Percentiles rank a stretch among this genome's conserved stretches.
Evolutionary conservation across 2,797 vertebrate species (phyloP).

Genomic region (Serranus cabrilla): DNA sequence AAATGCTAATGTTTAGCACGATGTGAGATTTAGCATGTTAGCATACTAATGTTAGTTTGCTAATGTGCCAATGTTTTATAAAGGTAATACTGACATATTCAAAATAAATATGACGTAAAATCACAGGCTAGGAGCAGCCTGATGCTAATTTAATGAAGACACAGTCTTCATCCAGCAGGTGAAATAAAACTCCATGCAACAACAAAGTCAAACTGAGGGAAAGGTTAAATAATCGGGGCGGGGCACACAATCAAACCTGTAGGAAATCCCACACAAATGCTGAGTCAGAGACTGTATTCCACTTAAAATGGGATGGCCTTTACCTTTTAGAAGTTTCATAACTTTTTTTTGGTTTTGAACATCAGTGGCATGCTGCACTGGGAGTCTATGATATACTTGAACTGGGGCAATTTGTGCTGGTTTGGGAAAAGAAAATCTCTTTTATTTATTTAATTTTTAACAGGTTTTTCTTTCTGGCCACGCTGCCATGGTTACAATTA

Average conservation of each 20-base stretch:
- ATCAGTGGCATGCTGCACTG: constrained; percentile 25
- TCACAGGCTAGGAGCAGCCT: no score
- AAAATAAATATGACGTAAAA: no score
- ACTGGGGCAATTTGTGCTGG: background rate
- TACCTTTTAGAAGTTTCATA: background rate
- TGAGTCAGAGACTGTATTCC: background rate
- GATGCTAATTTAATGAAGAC: no score
- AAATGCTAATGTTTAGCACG: constrained; percentile 1
- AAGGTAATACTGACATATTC: no score
- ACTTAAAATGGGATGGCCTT: constrained; percentile 3
- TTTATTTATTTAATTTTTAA: background rate
- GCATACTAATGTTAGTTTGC: background rate
- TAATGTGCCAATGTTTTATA: constrained; percentile 12
- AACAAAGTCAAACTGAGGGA: no score
- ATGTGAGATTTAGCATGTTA: background rate
- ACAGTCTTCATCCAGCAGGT: no score
- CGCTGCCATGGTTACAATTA: constrained; percentile 24
- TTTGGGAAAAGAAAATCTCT: background rate
- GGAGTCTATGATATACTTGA: background rate
- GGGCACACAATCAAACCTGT: no score
- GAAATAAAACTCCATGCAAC: no score
- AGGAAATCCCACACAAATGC: background rate
- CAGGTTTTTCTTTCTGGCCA: constrained; percentile 11
- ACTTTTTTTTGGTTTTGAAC: background rate
- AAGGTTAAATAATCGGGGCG: no score